These are phyloP conservation scores for Lycocorax pyrrhopterus DNA, from an alignment of 2,113 vertebrate genomes.

Conservation along the genomic window DNA sequence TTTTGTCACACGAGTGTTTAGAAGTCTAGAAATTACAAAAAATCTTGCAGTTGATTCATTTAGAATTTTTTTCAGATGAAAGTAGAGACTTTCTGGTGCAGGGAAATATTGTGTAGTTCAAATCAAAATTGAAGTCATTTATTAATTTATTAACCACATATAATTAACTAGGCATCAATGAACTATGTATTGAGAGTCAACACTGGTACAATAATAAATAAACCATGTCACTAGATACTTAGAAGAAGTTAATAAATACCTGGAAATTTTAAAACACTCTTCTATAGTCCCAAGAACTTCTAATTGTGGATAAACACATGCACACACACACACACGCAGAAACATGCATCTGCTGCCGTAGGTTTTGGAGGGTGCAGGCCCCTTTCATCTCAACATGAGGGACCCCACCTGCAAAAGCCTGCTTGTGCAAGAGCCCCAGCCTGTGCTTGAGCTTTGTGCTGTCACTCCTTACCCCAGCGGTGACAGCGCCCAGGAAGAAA, in stretches of 20 bases:
- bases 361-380: not conserved
- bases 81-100: not conserved
- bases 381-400: not conserved
- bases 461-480: not conserved
- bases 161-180: not conserved
- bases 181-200: not conserved
- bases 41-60: rapidly evolving
- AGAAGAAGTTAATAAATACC: not conserved
- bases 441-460: not conserved
- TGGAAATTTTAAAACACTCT: not conserved
- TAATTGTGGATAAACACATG: not conserved
- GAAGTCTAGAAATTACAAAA: not conserved
- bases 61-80: not conserved
- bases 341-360: rapidly evolving
- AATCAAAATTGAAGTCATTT: not conserved
- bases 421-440: not conserved
- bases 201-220: not conserved
- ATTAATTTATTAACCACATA: not conserved
- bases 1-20: not conserved
- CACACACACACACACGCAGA: rapidly evolving
- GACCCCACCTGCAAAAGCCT: not conserved
- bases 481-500: not conserved
- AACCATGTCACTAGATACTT: not conserved
- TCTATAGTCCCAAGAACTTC: not conserved
- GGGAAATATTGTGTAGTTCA: not conserved